Conservation (phyloP, 2,113 vertebrate species). For the Protobothrops flavoviridis region DNA sequence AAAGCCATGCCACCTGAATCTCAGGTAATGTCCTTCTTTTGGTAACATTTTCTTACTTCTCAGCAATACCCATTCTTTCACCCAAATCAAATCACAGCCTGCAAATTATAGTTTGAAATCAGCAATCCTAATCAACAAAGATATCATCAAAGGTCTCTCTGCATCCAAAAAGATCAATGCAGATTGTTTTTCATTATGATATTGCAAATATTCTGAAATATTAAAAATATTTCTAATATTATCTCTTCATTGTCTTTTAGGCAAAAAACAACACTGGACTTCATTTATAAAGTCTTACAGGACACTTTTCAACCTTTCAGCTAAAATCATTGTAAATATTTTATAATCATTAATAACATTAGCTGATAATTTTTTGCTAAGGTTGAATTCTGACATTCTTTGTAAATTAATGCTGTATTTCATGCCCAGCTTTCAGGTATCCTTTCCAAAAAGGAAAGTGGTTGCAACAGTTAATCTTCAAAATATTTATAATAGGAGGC, state of each 20-base stretch:
- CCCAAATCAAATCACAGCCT: background rate
- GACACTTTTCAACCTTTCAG: background rate
- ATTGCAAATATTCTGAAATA: background rate
- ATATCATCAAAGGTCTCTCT: background rate
- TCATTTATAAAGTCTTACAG: background rate
- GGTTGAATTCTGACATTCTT: background rate
- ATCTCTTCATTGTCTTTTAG: background rate
- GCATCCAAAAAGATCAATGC: background rate
- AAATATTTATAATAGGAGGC: too few species aligned
- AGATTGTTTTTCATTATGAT: background rate
- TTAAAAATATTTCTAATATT: background rate
- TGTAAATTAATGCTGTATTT: background rate
- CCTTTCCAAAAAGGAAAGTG: background rate
- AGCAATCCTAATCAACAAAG: background rate
- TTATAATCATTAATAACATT: background rate
- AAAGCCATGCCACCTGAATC: background rate
- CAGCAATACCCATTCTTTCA: background rate
- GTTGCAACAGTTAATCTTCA: background rate
- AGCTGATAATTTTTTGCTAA: background rate
- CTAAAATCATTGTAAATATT: background rate
- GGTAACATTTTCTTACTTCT: background rate
- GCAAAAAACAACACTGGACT: background rate
- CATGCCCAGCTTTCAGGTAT: background rate
- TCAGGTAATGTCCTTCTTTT: background rate
- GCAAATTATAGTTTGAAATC: background rate